Percentiles rank a stretch among this genome's conserved stretches.
Conservation (phyloP, 2,797 vertebrate species). For the Clarias laeviceps region DNA sequence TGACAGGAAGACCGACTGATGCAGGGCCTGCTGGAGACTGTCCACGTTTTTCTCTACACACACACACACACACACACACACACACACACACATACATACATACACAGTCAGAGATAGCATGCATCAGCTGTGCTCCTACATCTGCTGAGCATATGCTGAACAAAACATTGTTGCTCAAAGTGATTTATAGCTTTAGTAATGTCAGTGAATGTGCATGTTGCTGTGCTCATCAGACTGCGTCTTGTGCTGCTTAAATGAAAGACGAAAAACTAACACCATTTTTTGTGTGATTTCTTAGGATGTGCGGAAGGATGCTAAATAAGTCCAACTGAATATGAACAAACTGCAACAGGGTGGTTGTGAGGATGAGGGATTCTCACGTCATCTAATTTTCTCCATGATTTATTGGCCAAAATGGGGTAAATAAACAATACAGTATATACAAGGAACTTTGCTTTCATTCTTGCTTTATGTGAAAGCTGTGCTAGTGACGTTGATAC, state of each 20-base stretch:
- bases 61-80: slow-evolving; percentile 16
- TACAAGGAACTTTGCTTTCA: not conserved
- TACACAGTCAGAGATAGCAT: slow-evolving; percentile 7
- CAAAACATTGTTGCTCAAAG: slow-evolving; percentile 24
- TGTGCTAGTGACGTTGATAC: not conserved
- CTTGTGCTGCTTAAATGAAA: slow-evolving; percentile 11
- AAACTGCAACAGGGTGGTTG: not conserved
- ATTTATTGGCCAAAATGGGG: not conserved
- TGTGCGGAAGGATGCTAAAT: not conserved
- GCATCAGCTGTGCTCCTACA: slow-evolving; percentile 10
- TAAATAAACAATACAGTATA: not conserved
- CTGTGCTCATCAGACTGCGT: not conserved
- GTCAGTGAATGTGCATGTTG: not conserved
- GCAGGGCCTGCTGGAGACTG: slow-evolving; percentile 65
- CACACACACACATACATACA: slow-evolving; percentile 4
- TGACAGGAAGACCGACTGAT: slow-evolving; percentile 73
- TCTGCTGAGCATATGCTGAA: slow-evolving; percentile 40
- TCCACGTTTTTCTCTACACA: slow-evolving; percentile 61
- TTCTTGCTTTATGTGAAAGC: not conserved
- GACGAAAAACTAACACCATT: not conserved
- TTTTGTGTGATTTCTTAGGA: not conserved
- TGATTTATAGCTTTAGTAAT: slow-evolving; percentile 30
- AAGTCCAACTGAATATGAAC: not conserved
- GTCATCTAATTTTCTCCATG: not conserved
- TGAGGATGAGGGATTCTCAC: not conserved